Evolutionary conservation across 1,140 invertebrate genomes (phyloP).

Genomic region (Drosophila navojoa): DNA sequence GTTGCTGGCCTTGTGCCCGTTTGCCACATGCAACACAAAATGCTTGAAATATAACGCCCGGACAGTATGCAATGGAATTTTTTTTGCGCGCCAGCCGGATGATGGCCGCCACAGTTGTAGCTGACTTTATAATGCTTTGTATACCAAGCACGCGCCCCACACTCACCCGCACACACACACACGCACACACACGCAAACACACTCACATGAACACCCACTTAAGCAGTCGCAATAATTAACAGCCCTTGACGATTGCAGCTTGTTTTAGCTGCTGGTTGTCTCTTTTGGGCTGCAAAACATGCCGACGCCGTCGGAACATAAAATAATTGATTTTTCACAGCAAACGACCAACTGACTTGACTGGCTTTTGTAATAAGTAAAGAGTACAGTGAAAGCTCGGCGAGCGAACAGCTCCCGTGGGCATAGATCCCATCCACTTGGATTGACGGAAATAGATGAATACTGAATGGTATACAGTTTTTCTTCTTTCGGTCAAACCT

Average conservation of each 20-base stretch:
- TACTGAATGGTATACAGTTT: too few relatives aligned
- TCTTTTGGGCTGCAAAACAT: slow-evolving; percentile 36
- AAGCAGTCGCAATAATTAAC: slow-evolving; percentile 56
- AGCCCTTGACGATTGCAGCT: slow-evolving; percentile 45
- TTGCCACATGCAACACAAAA: slow-evolving; percentile 54
- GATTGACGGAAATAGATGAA: background rate
- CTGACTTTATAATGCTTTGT: slow-evolving; percentile 12
- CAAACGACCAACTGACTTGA: background rate
- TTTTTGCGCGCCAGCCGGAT: slow-evolving; percentile 51
- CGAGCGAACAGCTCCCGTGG: background rate
- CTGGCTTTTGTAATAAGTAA: slow-evolving; percentile 15
- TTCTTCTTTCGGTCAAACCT: too few relatives aligned
- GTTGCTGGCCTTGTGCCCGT: slow-evolving; percentile 55
- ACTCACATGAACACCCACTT: slow-evolving; percentile 30
- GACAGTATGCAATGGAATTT: slow-evolving; percentile 57
- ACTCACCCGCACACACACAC: background rate
- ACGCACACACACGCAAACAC: slow-evolving; percentile 43
- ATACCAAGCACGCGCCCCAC: slow-evolving; percentile 36
- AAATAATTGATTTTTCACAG: slow-evolving; percentile 77
- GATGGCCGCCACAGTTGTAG: slow-evolving; percentile 39
- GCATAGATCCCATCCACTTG: background rate
- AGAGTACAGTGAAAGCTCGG: background rate
- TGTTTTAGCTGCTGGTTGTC: slow-evolving; percentile 17
- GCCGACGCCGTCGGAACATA: slow-evolving; percentile 51
- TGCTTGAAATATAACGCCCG: slow-evolving; percentile 43